These are phyloP conservation scores for Eumerus sabulonum DNA, from an alignment of 2,888 invertebrate genomes.

Conservation along the genomic window DNA sequence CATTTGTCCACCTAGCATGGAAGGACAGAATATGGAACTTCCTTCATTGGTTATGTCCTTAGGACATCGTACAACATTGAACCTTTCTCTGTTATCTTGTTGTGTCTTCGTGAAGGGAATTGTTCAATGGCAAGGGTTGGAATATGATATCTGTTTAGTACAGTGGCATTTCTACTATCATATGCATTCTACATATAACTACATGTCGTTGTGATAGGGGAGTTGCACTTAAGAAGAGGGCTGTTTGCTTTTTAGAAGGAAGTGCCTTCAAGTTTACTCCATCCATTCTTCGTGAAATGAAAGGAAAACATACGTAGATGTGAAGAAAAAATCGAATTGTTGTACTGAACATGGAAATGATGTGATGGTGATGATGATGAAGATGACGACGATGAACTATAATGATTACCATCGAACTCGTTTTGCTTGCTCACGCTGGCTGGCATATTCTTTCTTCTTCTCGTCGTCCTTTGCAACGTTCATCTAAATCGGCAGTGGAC, in stretches of 20 bases:
- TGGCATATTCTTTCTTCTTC: constrained; percentile 42
- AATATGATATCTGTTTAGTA: constrained; percentile 62
- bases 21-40: constrained; percentile 27
- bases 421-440: constrained; percentile 53
- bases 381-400: constrained; percentile 50
- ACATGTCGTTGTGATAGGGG: constrained; percentile 10
- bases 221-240: constrained; percentile 4
- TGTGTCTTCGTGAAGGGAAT: not conserved
- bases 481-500: constrained; percentile 13
- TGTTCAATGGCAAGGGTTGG: constrained; percentile 51
- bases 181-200: no score
- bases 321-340: not conserved
- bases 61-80: constrained; percentile 18
- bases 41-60: constrained; percentile 1
- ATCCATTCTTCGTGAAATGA: not conserved
- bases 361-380: constrained; percentile 23
- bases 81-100: not conserved
- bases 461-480: constrained; percentile 35
- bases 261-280: constrained; percentile 31
- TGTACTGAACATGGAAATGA: constrained; percentile 19
- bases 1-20: constrained; percentile 53
- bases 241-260: constrained; percentile 39
- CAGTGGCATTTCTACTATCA: constrained; percentile 23
- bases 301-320: no score
- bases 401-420: constrained; percentile 61